Evolutionary conservation across 2,113 vertebrate species (phyloP).

Genomic region (Macheiramphus alcinus): DNA sequence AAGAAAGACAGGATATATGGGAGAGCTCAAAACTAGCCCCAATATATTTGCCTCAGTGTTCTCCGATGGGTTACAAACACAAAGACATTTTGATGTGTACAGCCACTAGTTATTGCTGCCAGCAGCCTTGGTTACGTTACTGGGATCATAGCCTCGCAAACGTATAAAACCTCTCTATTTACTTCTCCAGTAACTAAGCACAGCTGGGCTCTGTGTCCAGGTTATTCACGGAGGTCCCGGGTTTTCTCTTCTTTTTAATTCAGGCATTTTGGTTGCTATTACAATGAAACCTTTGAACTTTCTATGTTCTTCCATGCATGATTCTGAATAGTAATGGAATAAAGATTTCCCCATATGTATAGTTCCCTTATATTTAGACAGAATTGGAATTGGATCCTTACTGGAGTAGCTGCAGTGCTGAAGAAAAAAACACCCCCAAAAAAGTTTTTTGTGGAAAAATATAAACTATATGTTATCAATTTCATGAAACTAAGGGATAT

Average conservation of each 20-base stretch:
- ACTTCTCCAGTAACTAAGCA: neutral
- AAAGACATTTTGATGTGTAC: neutral
- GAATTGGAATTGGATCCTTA: neutral
- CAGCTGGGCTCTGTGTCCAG: slow-evolving; percentile 28
- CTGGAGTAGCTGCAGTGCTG: neutral
- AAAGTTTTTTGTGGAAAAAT: neutral
- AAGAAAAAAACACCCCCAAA: neutral
- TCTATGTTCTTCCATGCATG: neutral
- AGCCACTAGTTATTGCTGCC: neutral
- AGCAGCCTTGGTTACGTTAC: neutral
- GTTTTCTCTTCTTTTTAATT: neutral
- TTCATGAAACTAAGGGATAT: neutral
- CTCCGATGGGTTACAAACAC: neutral
- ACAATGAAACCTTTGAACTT: slow-evolving; percentile 27
- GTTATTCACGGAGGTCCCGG: neutral
- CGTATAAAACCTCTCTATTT: neutral
- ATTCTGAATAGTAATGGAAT: slow-evolving; percentile 2
- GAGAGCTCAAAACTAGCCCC: neutral
- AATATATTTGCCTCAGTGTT: neutral
- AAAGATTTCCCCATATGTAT: neutral
- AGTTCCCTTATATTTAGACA: neutral
- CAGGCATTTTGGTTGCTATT: neutral
- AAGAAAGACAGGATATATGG: neutral
- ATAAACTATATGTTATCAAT: neutral
- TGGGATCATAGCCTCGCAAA: neutral